phyloP scores from a whole-genome alignment of 2,113 vertebrate species.

The Rattus norvegicus region GRCr8 NC_086039.1:6973001-6973500 shows the following conservation, averaged over 20 bases:
- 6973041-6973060: not conserved
- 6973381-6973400: slow-evolving; percentile 41
- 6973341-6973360: slow-evolving; percentile 35
- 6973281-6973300: not conserved
- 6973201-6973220: slow-evolving; percentile 29
- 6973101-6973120: not conserved
- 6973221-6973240: slow-evolving; percentile 51
- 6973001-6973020: not conserved
- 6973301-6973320: slow-evolving; percentile 42
- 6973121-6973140: not conserved
- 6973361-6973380: not conserved
- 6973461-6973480: not conserved
- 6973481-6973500: slow-evolving; percentile 37
- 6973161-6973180: not conserved
- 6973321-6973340: slow-evolving; percentile 27
- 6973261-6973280: not conserved
- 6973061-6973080: not conserved
- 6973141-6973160: not conserved
- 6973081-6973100: not conserved
- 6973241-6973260: slow-evolving; percentile 49
- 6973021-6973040: not conserved
- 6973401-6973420: slow-evolving; percentile 24
- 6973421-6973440: not conserved
- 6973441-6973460: not conserved
- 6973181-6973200: not conserved